Evolutionary conservation across 2,797 vertebrate species (phyloP).

Genomic region (Lates japonicus): DNA sequence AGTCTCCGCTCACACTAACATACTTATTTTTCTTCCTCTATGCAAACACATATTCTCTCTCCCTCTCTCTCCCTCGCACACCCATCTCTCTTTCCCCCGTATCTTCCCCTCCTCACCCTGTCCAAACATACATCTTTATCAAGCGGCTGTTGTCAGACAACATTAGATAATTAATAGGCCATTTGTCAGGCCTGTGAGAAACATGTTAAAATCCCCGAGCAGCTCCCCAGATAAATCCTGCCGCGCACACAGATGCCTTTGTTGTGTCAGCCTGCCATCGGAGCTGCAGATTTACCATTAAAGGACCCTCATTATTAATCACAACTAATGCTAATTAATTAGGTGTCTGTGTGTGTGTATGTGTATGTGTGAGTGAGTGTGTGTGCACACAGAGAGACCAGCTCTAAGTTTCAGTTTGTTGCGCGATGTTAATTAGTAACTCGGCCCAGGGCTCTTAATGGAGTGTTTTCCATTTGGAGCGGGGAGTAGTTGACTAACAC

Average conservation of each 20-base stretch:
- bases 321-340: conserved; percentile 99
- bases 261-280: conserved; percentile 90
- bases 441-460: conserved; percentile 86
- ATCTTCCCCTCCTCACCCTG: conserved; percentile 76
- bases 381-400: conserved; percentile 81
- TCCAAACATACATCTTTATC: conserved; percentile 99
- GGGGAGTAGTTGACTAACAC: conserved; percentile 78
- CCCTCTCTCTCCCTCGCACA: conserved; percentile 23
- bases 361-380: conserved; percentile 13
- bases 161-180: conserved; percentile 99
- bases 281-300: conserved; percentile 94
- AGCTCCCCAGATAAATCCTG: conserved; percentile 96
- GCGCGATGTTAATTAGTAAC: conserved; percentile 93
- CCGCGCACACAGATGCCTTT: conserved; percentile 90
- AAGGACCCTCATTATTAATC: conserved; percentile 97
- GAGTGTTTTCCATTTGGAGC: conserved; percentile 86
- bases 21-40: conserved; percentile 52
- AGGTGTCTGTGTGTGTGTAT: conserved; percentile 81
- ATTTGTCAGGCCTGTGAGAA: conserved; percentile 99
- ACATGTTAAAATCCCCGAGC: conserved; percentile 97
- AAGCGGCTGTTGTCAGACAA: conserved; percentile 99
- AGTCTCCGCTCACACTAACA: conserved; percentile 24
- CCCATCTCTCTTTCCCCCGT: conserved; percentile 55
- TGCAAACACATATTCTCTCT: conserved; percentile 44
- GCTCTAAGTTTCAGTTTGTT: conserved; percentile 89